A percentile compares a stretch with the other conserved stretches of the same genome.
Evolutionary conservation across 2,113 vertebrate genomes (phyloP).

Genomic region (Paralichthys olivaceus): DNA sequence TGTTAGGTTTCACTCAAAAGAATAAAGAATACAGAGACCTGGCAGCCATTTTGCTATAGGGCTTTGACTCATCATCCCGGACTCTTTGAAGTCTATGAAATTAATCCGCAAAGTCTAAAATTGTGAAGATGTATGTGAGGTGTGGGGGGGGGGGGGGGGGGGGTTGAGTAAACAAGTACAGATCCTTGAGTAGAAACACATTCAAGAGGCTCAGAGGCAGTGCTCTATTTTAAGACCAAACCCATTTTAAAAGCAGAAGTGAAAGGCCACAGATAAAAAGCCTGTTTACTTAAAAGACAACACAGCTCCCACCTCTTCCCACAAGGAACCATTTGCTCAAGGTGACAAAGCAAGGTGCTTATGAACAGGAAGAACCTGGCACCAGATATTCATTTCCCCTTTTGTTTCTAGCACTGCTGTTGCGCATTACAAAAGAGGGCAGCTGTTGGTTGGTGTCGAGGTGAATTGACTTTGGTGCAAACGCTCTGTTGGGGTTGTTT

Average conservation of each 20-base stretch:
- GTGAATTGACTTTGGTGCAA: slow-evolving; percentile 38
- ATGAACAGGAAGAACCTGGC: slow-evolving; percentile 33
- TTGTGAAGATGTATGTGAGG: not conserved
- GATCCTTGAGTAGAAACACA: slow-evolving; percentile 1
- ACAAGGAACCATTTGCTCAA: slow-evolving; percentile 37
- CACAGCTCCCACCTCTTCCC: slow-evolving; percentile 2
- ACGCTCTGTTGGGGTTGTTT: slow-evolving; percentile 28
- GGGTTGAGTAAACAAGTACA: not conserved
- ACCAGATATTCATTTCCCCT: slow-evolving; percentile 9
- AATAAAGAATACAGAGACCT: not conserved
- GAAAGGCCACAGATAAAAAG: slow-evolving; percentile 1
- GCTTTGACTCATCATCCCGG: not conserved
- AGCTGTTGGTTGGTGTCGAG: slow-evolving; percentile 29
- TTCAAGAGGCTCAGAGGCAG: slow-evolving; percentile 5
- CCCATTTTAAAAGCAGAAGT: not conserved
- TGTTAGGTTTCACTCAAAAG: slow-evolving; percentile 27
- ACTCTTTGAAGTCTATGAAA: not conserved
- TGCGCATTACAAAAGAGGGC: slow-evolving; percentile 38
- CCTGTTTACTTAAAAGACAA: slow-evolving; percentile 6
- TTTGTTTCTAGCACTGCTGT: slow-evolving; percentile 43
- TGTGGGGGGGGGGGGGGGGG: too few relatives aligned
- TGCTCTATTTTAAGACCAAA: slow-evolving; percentile 18
- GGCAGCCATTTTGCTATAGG: slow-evolving; percentile 54
- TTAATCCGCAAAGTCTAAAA: not conserved
- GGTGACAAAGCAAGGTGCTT: slow-evolving; percentile 36